Conservation (phyloP, 2,797 vertebrate species). For the Lutra lutra region DNA sequence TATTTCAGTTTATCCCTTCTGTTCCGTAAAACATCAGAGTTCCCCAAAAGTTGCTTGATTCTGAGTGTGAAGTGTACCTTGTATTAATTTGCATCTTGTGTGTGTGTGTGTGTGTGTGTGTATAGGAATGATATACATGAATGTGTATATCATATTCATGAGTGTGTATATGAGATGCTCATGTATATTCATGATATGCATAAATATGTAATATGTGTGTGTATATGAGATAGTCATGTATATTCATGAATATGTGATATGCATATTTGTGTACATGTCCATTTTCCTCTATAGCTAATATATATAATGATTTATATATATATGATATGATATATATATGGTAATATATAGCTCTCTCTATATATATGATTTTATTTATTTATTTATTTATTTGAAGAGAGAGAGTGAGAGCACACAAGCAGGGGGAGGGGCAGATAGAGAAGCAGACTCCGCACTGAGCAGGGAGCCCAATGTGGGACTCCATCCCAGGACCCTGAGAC, state of each 20-base stretch:
- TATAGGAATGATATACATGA: too few relatives aligned
- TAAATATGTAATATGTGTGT: too few relatives aligned
- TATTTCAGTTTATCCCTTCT: background rate
- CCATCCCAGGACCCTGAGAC: background rate
- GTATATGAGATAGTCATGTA: background rate
- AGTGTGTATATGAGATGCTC: too few relatives aligned
- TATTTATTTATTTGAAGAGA: background rate
- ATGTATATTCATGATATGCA: too few relatives aligned
- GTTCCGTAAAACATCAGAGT: background rate
- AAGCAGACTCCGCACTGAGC: background rate
- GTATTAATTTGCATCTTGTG: background rate
- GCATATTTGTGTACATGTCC: too few relatives aligned
- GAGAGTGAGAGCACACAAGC: background rate
- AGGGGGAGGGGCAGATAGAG: background rate
- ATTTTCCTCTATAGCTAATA: background rate
- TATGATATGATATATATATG: too few relatives aligned
- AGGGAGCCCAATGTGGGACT: background rate
- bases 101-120: background rate
- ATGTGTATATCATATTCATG: too few relatives aligned
- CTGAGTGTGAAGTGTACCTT: background rate
- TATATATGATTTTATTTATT: background rate
- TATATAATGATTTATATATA: too few relatives aligned
- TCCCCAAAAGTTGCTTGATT: background rate
- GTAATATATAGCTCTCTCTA: too few relatives aligned
- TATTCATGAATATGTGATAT: too few relatives aligned